These are phyloP conservation scores for Dorcus parallelipipedus DNA, from an alignment of 2,888 invertebrate species.

Conservation along the genomic window DNA sequence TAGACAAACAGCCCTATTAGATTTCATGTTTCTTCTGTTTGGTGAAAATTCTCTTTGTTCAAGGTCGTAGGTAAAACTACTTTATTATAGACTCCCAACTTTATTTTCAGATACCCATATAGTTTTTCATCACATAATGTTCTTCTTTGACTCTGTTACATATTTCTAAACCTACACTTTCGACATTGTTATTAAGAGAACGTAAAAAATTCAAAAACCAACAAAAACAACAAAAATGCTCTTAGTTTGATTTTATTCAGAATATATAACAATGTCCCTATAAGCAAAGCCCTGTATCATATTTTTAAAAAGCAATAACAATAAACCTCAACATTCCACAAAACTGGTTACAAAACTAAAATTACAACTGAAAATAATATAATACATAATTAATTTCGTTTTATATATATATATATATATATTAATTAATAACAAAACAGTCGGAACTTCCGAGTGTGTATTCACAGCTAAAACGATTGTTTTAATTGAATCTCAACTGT, in stretches of 20 bases:
- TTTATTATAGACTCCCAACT: too few species aligned
- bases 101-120: too few species aligned
- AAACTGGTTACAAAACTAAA: constrained; percentile 1
- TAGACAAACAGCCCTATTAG: too few species aligned
- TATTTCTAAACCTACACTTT: too few species aligned
- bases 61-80: too few species aligned
- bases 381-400: background rate
- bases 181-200: too few species aligned
- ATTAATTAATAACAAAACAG: constrained; percentile 7
- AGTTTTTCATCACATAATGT: too few species aligned
- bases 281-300: constrained; percentile 45
- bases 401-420: background rate
- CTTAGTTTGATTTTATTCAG: constrained; percentile 19
- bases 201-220: too few species aligned
- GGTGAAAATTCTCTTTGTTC: too few species aligned
- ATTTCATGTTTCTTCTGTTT: too few species aligned
- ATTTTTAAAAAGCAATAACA: constrained; percentile 41
- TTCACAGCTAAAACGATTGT: background rate
- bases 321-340: constrained; percentile 27
- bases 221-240: too few species aligned
- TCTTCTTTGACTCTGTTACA: too few species aligned
- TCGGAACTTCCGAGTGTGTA: background rate
- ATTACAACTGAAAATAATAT: constrained; percentile 11
- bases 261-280: constrained; percentile 42
- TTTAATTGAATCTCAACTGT: background rate